Percentiles rank a stretch among this genome's conserved stretches.
These are phyloP conservation scores for Phocides pigmalion DNA, from an alignment of 1,140 invertebrate species.

Conservation along the genomic window DNA sequence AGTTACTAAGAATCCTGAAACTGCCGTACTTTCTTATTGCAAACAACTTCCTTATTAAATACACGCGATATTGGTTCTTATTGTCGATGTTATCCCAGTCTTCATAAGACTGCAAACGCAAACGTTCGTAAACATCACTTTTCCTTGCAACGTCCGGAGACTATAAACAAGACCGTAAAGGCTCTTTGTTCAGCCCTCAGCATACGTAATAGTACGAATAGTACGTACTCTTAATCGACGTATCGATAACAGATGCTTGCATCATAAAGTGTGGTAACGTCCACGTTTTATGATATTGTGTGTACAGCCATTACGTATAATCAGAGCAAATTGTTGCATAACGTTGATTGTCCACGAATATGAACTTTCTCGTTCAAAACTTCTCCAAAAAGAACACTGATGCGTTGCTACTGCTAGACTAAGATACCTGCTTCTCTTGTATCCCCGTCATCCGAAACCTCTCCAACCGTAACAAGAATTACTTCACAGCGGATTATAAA, in stretches of 20 bases:
- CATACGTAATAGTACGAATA: constrained; percentile 45
- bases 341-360: background rate
- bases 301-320: background rate
- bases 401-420: too few relatives aligned
- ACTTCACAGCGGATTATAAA: too few relatives aligned
- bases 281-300: background rate
- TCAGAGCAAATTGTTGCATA: background rate
- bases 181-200: constrained; percentile 51
- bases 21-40: background rate
- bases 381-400: too few relatives aligned
- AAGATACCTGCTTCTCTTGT: too few relatives aligned
- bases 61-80: constrained; percentile 21
- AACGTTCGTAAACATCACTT: constrained; percentile 45
- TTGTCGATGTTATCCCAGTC: constrained; percentile 6
- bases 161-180: constrained; percentile 66
- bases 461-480: too few relatives aligned
- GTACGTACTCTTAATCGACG: constrained; percentile 38
- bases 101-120: constrained; percentile 23
- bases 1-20: constrained; percentile 3
- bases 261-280: constrained; percentile 14
- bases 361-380: background rate
- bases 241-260: constrained; percentile 27
- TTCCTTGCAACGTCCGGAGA: constrained; percentile 50
- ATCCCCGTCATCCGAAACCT: too few relatives aligned
- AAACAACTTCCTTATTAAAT: background rate